Evolutionary conservation across 2,888 invertebrate genomes (phyloP).

Genomic region (Clivina fossor): DNA sequence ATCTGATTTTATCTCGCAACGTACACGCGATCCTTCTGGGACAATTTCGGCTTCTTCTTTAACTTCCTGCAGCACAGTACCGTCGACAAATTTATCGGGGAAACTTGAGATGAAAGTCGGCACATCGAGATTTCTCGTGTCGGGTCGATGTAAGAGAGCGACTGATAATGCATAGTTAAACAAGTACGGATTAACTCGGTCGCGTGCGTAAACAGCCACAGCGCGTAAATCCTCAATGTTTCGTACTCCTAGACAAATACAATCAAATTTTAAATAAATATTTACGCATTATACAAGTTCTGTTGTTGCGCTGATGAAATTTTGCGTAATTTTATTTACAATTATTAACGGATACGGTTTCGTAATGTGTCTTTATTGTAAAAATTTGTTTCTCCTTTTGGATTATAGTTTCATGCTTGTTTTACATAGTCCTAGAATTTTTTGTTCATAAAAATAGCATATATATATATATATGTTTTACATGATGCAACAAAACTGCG

Average conservation of each 20-base stretch:
- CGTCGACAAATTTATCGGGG: slow-evolving; percentile 81
- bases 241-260: slow-evolving; percentile 70
- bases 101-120: slow-evolving; percentile 78
- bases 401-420: no score
- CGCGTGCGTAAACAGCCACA: slow-evolving; percentile 68
- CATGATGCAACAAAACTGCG: no score
- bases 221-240: slow-evolving; percentile 71
- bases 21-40: slow-evolving; percentile 63
- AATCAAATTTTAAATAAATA: no score
- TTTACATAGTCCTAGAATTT: no score
- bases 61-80: slow-evolving; percentile 68
- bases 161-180: slow-evolving; percentile 80
- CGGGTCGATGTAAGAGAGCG: slow-evolving; percentile 71
- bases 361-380: no score
- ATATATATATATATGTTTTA: no score
- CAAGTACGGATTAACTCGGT: slow-evolving; percentile 75
- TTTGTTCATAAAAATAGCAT: no score
- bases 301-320: no score
- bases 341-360: no score
- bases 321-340: no score
- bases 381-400: no score
- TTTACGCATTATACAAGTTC: no score
- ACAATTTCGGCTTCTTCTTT: slow-evolving; percentile 69
- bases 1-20: slow-evolving; percentile 39
- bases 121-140: slow-evolving; percentile 68